Base-by-base conservation (phyloP, 2,888 invertebrate species). In the Metalampra italica region DNA sequence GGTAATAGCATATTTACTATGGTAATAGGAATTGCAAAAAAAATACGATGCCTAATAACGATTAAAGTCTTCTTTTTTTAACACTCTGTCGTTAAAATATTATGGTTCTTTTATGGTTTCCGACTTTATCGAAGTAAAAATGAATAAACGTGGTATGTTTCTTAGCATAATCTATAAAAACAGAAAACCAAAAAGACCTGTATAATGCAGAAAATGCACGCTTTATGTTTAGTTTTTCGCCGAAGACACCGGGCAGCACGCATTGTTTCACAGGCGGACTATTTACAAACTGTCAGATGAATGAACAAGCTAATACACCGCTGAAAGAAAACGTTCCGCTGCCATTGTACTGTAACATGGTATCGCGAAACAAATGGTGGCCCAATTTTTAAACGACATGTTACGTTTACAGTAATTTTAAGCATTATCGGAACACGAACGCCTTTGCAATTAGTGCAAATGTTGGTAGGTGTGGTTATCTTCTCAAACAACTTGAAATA, bases 241-340 rank as follows among this genome's bases (percentile, higher is more conserved):
- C 56, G 64, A 66, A 68, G 53, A 62, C 58, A 59, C 60, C 55
- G 69, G 67, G 71, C 67, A 73, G n/a, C 32, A 43, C 15, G 60
- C 64, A 75, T 79, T 78, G 80, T 79, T 70, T 59, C 63, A 55
- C 59, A 59, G 52, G 56, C 44, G 30, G 22, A 46, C 37, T 78
- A 64, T 79, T 79, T 78, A 77, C 72, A 78, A 81, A 78, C 69
- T 56, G 56, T 51, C 49, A 53, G 57, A 63, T 66, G 56, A 64
- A 58, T 65, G 66, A 64, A 68, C 62, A 61, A 59, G 58, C 59
- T 67, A 67, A 61, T 60, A 64, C 22, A 48, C 49, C 49, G 50
- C 52, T 63, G 61, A 64, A 72, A 68, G 71, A 62, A 66, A 55
- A 53, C 45, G 42, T 49, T 49, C 49, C 47, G 46, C 52, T 32